Percentiles rank a stretch among this genome's conserved stretches.
Evolutionary conservation across 2,888 invertebrate species (phyloP).

Genomic region (Chymomyza fuscimana): DNA sequence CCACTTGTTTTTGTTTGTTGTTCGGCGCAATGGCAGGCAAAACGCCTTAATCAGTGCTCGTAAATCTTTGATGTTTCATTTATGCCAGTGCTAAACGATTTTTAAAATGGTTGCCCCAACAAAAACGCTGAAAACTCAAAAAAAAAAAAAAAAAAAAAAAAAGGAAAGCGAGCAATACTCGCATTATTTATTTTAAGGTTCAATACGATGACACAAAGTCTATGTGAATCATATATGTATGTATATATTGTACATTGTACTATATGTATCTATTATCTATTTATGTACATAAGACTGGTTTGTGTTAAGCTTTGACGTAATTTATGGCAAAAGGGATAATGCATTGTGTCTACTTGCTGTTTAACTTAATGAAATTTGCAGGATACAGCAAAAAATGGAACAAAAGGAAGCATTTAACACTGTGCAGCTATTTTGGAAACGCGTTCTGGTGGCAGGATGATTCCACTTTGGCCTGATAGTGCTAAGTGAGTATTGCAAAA

Average conservation of each 20-base stretch:
- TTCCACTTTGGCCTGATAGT: no score
- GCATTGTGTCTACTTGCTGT: not conserved
- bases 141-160: not conserved
- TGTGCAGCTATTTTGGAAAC: no score
- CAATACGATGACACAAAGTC: not conserved
- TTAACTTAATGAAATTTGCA: not conserved
- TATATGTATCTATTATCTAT: slow-evolving; percentile 11
- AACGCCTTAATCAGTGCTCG: slow-evolving; percentile 72
- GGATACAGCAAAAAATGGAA: not conserved
- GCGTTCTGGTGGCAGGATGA: no score
- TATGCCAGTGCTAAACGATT: slow-evolving; percentile 72
- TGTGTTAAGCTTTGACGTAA: slow-evolving; percentile 53
- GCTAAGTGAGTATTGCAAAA: no score
- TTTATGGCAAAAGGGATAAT: slow-evolving; percentile 40
- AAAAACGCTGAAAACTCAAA: not conserved
- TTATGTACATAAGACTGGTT: slow-evolving; percentile 20
- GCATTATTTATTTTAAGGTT: slow-evolving; percentile 1
- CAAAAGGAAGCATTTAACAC: not conserved
- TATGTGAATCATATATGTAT: slow-evolving; percentile 13
- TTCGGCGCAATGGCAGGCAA: slow-evolving; percentile 15
- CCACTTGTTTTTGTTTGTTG: not conserved
- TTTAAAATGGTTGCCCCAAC: slow-evolving; percentile 52
- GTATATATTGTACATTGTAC: slow-evolving; percentile 33
- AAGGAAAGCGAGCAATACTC: not conserved
- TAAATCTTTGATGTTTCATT: slow-evolving; percentile 75